phyloP scores from a whole-genome alignment of 2,888 invertebrate species.

The Oscheius sp. region DNA sequence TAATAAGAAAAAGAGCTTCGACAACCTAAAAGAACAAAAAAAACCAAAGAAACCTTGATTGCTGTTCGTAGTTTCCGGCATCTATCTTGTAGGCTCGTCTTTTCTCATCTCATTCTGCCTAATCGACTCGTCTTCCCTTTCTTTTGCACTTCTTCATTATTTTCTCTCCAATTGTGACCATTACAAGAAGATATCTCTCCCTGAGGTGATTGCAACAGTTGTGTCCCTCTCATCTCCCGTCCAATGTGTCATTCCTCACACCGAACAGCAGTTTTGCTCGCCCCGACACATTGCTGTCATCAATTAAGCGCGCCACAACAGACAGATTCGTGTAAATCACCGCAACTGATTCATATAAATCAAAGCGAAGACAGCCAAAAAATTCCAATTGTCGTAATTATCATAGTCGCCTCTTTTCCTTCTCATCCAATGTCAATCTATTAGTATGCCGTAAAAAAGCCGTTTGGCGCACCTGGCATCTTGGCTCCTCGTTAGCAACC shows the following conservation, averaged over 20 bases:
- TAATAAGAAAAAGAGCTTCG: no score
- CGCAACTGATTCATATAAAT: constrained; percentile 33
- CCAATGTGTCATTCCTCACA: constrained; percentile 29
- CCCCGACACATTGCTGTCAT: constrained; percentile 33
- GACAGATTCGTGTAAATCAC: constrained; percentile 36
- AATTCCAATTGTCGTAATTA: constrained; percentile 1
- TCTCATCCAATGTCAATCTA: constrained; percentile 26
- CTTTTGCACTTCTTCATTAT: no score
- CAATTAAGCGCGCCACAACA: constrained; percentile 31
- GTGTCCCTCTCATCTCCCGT: not conserved
- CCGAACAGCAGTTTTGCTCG: constrained; percentile 35
- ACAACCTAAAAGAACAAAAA: no score
- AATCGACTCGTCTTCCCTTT: no score
- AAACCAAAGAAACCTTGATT: no score
- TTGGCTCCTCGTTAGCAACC: constrained; percentile 34
- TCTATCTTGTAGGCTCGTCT: no score
- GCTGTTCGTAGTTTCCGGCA: no score
- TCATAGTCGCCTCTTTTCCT: no score
- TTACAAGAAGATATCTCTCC: not conserved
- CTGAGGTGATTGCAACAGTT: constrained; percentile 28
- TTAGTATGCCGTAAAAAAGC: constrained; percentile 37
- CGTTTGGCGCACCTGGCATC: constrained; percentile 35
- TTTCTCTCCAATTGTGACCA: no score
- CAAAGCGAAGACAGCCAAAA: not conserved
- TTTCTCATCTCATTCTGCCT: no score